Evolutionary conservation across 2,113 vertebrate genomes (phyloP).

Genomic region (Athene cunicularia): DNA sequence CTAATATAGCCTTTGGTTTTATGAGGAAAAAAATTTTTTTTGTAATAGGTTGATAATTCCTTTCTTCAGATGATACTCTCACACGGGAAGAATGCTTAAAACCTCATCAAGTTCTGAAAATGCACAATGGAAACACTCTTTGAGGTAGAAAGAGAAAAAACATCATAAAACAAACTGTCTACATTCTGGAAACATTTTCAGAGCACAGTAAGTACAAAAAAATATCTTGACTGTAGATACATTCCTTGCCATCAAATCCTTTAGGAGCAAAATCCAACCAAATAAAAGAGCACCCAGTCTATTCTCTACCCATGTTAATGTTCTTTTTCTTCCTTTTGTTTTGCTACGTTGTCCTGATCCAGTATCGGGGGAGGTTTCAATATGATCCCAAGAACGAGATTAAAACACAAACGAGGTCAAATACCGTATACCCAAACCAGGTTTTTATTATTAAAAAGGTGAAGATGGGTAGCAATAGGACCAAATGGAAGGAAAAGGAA

Average conservation of each 20-base stretch:
- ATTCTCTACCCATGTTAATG: neutral
- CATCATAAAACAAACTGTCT: neutral
- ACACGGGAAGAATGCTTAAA: neutral
- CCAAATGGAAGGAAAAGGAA: too few relatives aligned
- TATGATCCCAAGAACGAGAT: too few relatives aligned
- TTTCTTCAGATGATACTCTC: neutral
- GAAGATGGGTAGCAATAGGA: too few relatives aligned
- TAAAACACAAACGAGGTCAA: too few relatives aligned
- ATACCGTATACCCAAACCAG: too few relatives aligned
- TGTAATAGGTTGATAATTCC: neutral
- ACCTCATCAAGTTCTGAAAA: slow-evolving; percentile 2
- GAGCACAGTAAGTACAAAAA: neutral
- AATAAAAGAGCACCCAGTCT: neutral
- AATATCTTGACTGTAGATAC: neutral
- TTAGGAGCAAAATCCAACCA: neutral
- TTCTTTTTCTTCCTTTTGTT: neutral
- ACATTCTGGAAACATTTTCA: neutral
- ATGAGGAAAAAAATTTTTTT: neutral
- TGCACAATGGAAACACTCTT: neutral
- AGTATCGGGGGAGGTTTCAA: too few relatives aligned
- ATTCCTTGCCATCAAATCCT: neutral
- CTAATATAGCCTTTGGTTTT: neutral
- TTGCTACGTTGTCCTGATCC: neutral
- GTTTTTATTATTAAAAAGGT: too few relatives aligned
- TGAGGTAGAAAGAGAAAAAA: neutral